Evolutionary conservation across 2,797 vertebrate species (phyloP), one percentile per base, ranked within the genome.

Genomic region (Ateles fusciceps): DNA sequence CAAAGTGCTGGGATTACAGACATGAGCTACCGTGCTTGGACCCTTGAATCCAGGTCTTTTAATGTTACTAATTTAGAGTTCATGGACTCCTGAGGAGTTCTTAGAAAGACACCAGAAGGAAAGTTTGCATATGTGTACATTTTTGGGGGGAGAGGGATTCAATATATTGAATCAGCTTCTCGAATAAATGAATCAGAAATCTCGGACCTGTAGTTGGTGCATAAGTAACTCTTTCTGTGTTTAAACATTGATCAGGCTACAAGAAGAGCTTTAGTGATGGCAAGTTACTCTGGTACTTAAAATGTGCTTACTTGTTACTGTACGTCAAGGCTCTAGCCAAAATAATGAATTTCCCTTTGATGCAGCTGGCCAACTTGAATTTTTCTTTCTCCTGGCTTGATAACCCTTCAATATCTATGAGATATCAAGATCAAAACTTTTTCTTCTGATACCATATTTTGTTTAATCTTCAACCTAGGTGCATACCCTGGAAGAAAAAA

Each of bases 391-490:
- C 50, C 14, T 17, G 48, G 15, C 75, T 75, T 84, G 30, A 28
- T 83, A 75, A 79, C 59, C 83, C 57, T 88, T 95, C 50, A 55
- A 15, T 33, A 21, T 42, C 44, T 87, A 42, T 83, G 50, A 89
- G 78, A 85, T 28, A 5, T 76, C 50, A 91, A 42, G 15, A 64
- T 83, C n/a, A 84, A 33, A 61, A 28, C 11, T 12, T 76, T 95
- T 94, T 72, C 52, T 93, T 95, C 36, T 57, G 36, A 39, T 57
- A 30, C n/a, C 76, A 87, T 46, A 55, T 92, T 97, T 89, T 72
- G 14, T 86, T 55, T 80, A 55, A 61, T 85, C 11, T 12, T 85
- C 30, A 92, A 28, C 50, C 52, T 12, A 48, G 50, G 46, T 61
- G 33, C 30, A 52, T 4, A n/a, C 4, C 36, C 42, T 10, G 14